Conservation (phyloP, 2,888 invertebrate species). For the Plagodis pulveraria region DNA sequence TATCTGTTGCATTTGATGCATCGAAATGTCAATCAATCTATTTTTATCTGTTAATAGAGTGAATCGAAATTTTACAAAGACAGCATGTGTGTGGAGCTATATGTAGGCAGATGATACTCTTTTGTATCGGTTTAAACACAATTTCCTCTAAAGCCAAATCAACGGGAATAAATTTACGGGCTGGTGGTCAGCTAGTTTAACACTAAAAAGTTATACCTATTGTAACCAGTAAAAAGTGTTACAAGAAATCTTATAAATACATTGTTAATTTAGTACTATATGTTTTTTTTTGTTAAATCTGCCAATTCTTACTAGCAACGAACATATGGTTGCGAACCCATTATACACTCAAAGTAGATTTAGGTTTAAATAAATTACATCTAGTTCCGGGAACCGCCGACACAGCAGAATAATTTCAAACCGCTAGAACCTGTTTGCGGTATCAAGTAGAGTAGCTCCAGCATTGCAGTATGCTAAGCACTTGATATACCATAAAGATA, state of each 20-base stretch:
- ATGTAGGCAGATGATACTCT: too few relatives aligned
- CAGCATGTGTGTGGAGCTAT: too few relatives aligned
- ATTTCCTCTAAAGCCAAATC: too few relatives aligned
- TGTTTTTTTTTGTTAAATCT: constrained; percentile 26
- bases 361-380: constrained; percentile 58
- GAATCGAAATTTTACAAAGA: too few relatives aligned
- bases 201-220: too few relatives aligned
- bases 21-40: too few relatives aligned
- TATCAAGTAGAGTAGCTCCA: constrained; percentile 25
- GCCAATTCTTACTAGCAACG: constrained; percentile 38
- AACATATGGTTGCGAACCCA: constrained; percentile 43
- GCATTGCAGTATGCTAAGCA: constrained; percentile 36
- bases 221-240: too few relatives aligned
- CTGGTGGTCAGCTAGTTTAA: too few relatives aligned
- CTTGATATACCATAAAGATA: constrained; percentile 40
- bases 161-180: too few relatives aligned
- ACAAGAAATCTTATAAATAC: too few relatives aligned
- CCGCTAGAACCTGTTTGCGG: constrained; percentile 43
- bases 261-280: background rate
- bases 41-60: too few relatives aligned
- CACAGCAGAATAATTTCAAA: constrained; percentile 43
- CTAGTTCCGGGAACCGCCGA: constrained; percentile 51
- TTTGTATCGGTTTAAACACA: too few relatives aligned
- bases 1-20: background rate
- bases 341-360: constrained; percentile 53